phyloP scores from a whole-genome alignment of 2,888 invertebrate species.

The Lutraria lutraria region DNA sequence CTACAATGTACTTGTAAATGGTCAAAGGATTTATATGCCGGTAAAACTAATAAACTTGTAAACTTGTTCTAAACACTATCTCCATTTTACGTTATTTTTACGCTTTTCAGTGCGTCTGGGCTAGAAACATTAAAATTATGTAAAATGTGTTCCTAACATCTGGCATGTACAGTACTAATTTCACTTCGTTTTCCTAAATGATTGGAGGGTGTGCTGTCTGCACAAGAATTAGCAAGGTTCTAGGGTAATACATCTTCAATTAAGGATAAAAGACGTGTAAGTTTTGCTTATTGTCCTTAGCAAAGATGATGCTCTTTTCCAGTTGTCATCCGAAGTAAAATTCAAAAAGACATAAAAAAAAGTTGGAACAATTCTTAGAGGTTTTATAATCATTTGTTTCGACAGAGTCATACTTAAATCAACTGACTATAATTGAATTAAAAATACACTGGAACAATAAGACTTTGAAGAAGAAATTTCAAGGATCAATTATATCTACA shows the following conservation, averaged over 20 bases:
- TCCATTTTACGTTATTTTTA: too few relatives aligned
- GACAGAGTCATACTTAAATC: not conserved
- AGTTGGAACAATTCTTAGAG: not conserved
- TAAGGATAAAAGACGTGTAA: not conserved
- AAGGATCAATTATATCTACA: not conserved
- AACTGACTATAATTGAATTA: not conserved
- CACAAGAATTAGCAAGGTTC: not conserved
- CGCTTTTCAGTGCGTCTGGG: not conserved
- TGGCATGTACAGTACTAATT: not conserved
- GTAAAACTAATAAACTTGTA: too few relatives aligned
- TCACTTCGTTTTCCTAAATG: not conserved
- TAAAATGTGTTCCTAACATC: not conserved
- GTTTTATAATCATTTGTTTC: constrained; percentile 14
- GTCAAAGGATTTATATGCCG: too few relatives aligned
- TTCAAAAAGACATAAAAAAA: not conserved
- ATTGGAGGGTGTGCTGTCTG: not conserved
- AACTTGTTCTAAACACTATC: too few relatives aligned
- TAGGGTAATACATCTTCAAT: not conserved
- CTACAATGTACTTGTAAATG: too few relatives aligned
- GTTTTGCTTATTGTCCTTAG: constrained; percentile 5
- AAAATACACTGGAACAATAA: not conserved
- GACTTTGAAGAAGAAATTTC: not conserved
- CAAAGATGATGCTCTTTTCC: not conserved
- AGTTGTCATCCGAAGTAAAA: not conserved
- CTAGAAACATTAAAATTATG: not conserved